phyloP scores from a whole-genome alignment of 2,113 vertebrate species.

The Jaculus jaculus region DNA sequence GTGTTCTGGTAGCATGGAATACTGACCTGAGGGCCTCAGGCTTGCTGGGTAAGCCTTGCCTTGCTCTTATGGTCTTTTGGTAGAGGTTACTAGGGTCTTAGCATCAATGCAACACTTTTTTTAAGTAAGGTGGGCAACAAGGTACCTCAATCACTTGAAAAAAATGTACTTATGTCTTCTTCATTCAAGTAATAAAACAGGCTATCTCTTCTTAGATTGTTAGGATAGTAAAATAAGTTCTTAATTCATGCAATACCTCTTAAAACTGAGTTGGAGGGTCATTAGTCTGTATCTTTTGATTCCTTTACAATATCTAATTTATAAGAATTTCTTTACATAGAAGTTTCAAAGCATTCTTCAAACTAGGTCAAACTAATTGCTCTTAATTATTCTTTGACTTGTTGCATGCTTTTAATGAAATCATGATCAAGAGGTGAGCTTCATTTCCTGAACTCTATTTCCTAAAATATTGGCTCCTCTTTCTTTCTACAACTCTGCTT shows the following conservation, averaged over 20 bases:
- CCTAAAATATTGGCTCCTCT: not conserved
- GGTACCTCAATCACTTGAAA: not conserved
- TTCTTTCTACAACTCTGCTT: not conserved
- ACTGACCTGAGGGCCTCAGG: not conserved
- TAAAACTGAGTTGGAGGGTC: not conserved
- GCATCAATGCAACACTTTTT: not conserved
- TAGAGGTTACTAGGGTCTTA: not conserved
- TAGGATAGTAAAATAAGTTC: not conserved
- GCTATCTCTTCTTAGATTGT: not conserved
- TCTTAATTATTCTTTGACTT: not conserved
- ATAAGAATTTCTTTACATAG: not conserved
- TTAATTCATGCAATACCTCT: not conserved
- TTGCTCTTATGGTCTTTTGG: not conserved
- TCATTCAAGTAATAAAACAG: not conserved
- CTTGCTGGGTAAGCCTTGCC: not conserved
- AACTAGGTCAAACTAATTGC: not conserved
- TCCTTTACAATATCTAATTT: not conserved
- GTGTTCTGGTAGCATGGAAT: too few relatives aligned
- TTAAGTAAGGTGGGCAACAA: not conserved
- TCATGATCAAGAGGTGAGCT: not conserved
- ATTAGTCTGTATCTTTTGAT: not conserved
- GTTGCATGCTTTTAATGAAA: conserved; percentile 17
- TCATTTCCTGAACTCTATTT: not conserved
- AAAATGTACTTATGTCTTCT: not conserved
- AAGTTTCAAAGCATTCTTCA: not conserved